Conservation (phyloP, 1,140 invertebrate species). For the Polypedilum pembai region DNA sequence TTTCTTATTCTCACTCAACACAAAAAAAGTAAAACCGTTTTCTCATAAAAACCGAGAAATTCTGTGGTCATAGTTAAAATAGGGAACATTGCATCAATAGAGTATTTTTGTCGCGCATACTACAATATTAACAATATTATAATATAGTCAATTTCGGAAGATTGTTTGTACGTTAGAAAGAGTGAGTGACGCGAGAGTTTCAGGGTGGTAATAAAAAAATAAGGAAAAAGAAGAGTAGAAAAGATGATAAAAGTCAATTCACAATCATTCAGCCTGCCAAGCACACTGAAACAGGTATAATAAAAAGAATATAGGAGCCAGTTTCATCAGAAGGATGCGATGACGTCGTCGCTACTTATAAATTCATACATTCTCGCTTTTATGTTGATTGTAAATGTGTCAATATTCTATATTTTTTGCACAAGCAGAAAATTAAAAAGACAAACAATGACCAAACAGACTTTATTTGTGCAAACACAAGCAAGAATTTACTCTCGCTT, state of each 20-base stretch:
- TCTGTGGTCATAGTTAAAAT: constrained; percentile 10
- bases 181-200: not conserved
- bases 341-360: not conserved
- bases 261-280: constrained; percentile 30
- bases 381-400: constrained; percentile 10
- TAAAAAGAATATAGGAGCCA: constrained; percentile 1
- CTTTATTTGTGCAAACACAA: constrained; percentile 11
- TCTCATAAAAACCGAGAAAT: not conserved
- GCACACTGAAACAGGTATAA: constrained; percentile 31
- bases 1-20: constrained; percentile 4
- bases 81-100: not conserved
- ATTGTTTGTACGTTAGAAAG: not conserved
- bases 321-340: not conserved
- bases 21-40: not conserved
- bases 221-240: not conserved
- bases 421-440: not conserved
- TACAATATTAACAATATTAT: not conserved
- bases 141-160: not conserved
- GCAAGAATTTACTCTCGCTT: not conserved
- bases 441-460: not conserved
- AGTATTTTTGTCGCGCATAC: not conserved
- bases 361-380: not conserved
- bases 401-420: not conserved
- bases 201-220: constrained; percentile 4
- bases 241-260: constrained; percentile 31